These are phyloP conservation scores for Neuroterus valhalla DNA, from an alignment of 1,140 invertebrate species.

Conservation along the genomic window DNA sequence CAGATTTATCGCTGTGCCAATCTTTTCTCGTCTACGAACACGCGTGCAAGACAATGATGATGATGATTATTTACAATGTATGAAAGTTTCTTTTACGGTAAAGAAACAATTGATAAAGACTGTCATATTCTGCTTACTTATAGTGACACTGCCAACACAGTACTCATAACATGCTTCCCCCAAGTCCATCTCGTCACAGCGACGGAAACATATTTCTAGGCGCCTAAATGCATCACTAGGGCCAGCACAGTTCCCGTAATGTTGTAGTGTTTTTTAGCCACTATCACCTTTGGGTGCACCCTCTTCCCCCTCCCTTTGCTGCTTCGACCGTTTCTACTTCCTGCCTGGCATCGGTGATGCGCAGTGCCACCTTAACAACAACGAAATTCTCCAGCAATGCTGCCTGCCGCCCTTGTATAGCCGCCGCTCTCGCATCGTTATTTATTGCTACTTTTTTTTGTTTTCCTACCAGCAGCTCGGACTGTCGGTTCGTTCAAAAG, in stretches of 20 bases:
- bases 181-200: too few species aligned
- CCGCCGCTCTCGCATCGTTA: slow-evolving; percentile 41
- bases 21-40: slow-evolving; percentile 51
- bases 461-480: slow-evolving; percentile 28
- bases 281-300: slow-evolving; percentile 60
- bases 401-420: slow-evolving; percentile 51
- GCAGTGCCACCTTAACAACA: slow-evolving; percentile 71
- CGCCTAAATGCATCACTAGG: too few species aligned
- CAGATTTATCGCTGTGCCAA: slow-evolving; percentile 54
- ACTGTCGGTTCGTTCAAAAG: slow-evolving; percentile 33
- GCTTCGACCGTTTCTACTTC: slow-evolving; percentile 68
- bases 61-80: slow-evolving; percentile 25
- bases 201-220: too few species aligned
- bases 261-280: slow-evolving; percentile 50
- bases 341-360: slow-evolving; percentile 73
- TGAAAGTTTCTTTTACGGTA: slow-evolving; percentile 10
- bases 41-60: slow-evolving; percentile 36
- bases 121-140: too few species aligned
- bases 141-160: too few species aligned
- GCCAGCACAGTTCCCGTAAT: slow-evolving; percentile 49
- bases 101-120: slow-evolving; percentile 3
- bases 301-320: slow-evolving; percentile 50
- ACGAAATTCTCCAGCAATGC: slow-evolving; percentile 67
- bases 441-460: slow-evolving; percentile 45
- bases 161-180: too few species aligned